These are phyloP conservation scores for Monoplex corrugatus DNA, from an alignment of 2,888 invertebrate species.

Conservation along the genomic window DNA sequence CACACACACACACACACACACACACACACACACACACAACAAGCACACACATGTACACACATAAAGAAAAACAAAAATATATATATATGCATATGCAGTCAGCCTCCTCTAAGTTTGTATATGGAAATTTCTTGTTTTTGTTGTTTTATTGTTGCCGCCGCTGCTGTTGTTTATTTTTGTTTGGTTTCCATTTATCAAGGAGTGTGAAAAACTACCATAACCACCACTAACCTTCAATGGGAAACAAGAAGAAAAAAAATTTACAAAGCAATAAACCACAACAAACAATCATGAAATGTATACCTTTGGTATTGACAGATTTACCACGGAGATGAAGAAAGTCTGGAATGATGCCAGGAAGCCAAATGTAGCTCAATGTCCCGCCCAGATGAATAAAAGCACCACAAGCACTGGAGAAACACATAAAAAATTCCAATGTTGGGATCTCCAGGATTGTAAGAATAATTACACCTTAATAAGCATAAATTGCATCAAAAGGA, in stretches of 20 bases:
- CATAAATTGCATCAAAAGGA: no score
- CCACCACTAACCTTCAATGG: background rate
- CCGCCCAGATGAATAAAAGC: conserved; percentile 67
- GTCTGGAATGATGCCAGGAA: conserved; percentile 67
- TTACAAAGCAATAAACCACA: background rate
- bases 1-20: background rate
- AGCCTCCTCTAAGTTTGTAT: background rate
- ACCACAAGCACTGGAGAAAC: conserved; percentile 59
- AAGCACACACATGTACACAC: background rate
- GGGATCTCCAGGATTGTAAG: no score
- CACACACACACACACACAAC: background rate
- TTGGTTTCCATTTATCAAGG: background rate
- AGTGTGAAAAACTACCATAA: background rate
- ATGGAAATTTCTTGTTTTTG: no score
- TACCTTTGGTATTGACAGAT: conserved; percentile 30
- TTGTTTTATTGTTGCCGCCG: background rate
- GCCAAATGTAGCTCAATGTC: conserved; percentile 71
- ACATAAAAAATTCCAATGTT: conserved; percentile 34
- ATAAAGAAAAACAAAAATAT: background rate
- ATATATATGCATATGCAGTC: background rate
- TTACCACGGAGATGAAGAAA: conserved; percentile 53
- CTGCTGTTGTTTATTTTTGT: background rate
- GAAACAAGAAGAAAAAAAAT: background rate
- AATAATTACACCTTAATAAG: no score
- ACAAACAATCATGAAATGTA: background rate